Conservation (phyloP, 2,797 vertebrate genomes). For the Okamejei kenojei region DNA sequence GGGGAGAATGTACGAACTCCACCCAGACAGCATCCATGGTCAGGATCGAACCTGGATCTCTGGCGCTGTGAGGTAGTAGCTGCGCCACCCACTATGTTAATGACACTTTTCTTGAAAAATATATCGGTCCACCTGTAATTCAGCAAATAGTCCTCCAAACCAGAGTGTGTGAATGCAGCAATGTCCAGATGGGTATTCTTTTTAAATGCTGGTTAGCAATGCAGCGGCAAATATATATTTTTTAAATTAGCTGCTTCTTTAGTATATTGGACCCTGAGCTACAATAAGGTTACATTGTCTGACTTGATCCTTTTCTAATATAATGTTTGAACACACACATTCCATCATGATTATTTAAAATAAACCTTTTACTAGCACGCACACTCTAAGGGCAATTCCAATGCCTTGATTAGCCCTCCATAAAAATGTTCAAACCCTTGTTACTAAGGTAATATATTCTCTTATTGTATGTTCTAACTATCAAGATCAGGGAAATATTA, state of each 20-base stretch:
- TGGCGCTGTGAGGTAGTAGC: too few relatives aligned
- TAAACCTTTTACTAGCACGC: background rate
- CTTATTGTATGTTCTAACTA: background rate
- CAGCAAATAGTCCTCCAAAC: too few relatives aligned
- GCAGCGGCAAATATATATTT: background rate
- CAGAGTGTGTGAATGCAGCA: too few relatives aligned
- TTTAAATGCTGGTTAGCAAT: background rate
- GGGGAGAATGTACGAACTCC: too few relatives aligned
- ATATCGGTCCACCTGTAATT: background rate
- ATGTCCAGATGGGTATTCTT: background rate
- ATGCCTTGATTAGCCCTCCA: background rate
- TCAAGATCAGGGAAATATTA: background rate
- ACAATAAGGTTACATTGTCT: too few relatives aligned
- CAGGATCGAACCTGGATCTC: too few relatives aligned
- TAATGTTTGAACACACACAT: background rate
- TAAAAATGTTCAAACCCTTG: background rate
- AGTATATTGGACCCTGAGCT: background rate
- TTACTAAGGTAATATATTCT: background rate
- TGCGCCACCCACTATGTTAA: background rate
- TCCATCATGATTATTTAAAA: background rate
- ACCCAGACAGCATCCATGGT: too few relatives aligned
- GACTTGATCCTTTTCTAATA: background rate
- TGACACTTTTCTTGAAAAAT: background rate
- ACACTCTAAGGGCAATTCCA: background rate
- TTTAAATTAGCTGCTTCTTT: background rate